Evolutionary conservation across 2,797 vertebrate species (phyloP), one percentile per base, ranked within the genome.

Genomic region (Characodon lateralis): DNA sequence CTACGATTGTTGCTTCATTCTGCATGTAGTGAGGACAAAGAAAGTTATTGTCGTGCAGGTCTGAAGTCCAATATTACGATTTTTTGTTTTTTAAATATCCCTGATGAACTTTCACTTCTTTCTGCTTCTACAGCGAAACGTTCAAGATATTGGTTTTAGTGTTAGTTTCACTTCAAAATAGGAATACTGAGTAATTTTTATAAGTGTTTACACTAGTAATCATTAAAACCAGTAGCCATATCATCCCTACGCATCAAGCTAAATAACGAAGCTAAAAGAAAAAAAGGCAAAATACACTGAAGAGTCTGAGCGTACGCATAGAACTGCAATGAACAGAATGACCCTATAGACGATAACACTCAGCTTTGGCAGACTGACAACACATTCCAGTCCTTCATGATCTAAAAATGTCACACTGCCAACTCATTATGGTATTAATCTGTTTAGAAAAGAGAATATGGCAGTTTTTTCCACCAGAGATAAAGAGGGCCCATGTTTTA

Each of bases 401-500:
- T 24, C 6, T 6, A 43, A 65, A 20, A 12, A 31, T 20, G 6
- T 3, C 16, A 31, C 9, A 6, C 8, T 31, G 26, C 59, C 59
- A 16, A 39, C 6, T 35, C 31, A 7, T 20, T n/a, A 39, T 24
- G 10, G 24, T 43, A 68, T 43, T n/a, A n/a, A 68, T 13, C 24
- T 68, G 39, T 43, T 68, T n/a, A 43, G 22, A 68, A 68, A n/a
- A 43, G 22, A 68, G 10, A 5, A 9, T n/a, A 68, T 61, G 55
- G n/a, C 26, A 31, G 13, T n/a, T 79, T 76, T 76, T 71, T 48
- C 70, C 79, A 71, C 48, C 53, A 20, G 73, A 79, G 63, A 66
- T 72, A 68, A 72, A 20, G 53, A 65, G 88, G 83, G 80, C 85
- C 70, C 82, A 79, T 92, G 89, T 90, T 84, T 86, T n/a, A 61